These are phyloP conservation scores for Drosophila eugracilis DNA, from an alignment of 1,140 invertebrate genomes.

Conservation along the genomic window DNA sequence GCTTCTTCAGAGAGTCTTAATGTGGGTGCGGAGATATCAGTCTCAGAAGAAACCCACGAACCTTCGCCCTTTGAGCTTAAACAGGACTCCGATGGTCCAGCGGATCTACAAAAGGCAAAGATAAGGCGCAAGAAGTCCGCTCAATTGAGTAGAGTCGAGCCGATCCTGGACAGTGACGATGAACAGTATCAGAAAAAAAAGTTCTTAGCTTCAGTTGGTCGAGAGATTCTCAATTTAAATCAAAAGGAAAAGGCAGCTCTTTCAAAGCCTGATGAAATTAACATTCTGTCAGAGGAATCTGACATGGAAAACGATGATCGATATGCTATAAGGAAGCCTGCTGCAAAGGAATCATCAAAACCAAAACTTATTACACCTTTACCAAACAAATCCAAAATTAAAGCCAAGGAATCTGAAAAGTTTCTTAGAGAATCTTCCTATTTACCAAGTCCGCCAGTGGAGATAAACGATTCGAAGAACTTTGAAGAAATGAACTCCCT, in stretches of 20 bases:
- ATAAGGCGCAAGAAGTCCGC: constrained; percentile 40
- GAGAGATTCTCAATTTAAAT: neutral
- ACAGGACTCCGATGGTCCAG: neutral
- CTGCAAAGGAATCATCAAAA: neutral
- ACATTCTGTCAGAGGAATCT: neutral
- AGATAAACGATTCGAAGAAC: neutral
- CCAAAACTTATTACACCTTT: neutral
- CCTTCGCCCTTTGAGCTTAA: neutral
- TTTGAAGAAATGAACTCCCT: neutral
- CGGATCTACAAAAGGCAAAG: neutral
- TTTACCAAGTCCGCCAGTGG: neutral
- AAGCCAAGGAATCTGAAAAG: neutral
- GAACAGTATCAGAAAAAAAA: constrained; percentile 1
- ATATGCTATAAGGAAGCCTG: neutral
- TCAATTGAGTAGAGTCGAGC: neutral
- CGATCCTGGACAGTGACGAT: constrained; percentile 3
- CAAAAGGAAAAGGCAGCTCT: too few relatives aligned
- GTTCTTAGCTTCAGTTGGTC: constrained; percentile 1
- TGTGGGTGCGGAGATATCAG: constrained; percentile 48
- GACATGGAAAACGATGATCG: neutral
- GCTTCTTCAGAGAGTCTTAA: constrained; percentile 37
- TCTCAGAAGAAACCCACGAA: constrained; percentile 29
- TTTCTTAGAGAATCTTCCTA: neutral
- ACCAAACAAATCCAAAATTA: neutral
- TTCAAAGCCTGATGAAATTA: neutral